Conservation (phyloP, 2,888 invertebrate genomes). For the Hedya salicella region DNA sequence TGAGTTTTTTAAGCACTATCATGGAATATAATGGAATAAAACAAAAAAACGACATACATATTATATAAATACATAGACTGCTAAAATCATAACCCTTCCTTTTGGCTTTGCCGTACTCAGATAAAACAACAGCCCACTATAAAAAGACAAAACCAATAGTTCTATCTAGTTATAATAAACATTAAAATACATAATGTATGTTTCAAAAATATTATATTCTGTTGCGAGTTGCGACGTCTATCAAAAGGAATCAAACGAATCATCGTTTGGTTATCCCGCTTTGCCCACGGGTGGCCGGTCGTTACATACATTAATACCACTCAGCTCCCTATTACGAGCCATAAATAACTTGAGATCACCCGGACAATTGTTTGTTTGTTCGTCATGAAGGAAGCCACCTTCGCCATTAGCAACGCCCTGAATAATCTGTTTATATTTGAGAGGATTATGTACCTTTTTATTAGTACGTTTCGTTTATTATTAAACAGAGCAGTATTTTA, state of each 20-base stretch:
- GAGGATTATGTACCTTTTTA: not conserved
- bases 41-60: too few relatives aligned
- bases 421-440: constrained; percentile 24
- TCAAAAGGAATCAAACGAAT: constrained; percentile 23
- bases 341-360: constrained; percentile 31
- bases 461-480: too few relatives aligned
- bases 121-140: too few relatives aligned
- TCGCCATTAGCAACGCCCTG: constrained; percentile 24
- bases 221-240: not conserved
- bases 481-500: too few relatives aligned
- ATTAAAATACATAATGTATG: too few relatives aligned
- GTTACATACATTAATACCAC: constrained; percentile 28
- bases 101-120: too few relatives aligned
- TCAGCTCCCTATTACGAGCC: constrained; percentile 31
- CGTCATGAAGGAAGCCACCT: constrained; percentile 35
- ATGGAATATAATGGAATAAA: too few relatives aligned
- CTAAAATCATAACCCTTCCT: too few relatives aligned
- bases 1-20: too few relatives aligned
- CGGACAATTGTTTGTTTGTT: constrained; percentile 29
- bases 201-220: not conserved
- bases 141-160: too few relatives aligned
- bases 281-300: constrained; percentile 22
- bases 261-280: constrained; percentile 4
- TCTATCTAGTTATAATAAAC: too few relatives aligned
- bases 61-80: too few relatives aligned